Conservation (phyloP, 2,797 vertebrate genomes). For the Enteromius anoplus region DNA sequence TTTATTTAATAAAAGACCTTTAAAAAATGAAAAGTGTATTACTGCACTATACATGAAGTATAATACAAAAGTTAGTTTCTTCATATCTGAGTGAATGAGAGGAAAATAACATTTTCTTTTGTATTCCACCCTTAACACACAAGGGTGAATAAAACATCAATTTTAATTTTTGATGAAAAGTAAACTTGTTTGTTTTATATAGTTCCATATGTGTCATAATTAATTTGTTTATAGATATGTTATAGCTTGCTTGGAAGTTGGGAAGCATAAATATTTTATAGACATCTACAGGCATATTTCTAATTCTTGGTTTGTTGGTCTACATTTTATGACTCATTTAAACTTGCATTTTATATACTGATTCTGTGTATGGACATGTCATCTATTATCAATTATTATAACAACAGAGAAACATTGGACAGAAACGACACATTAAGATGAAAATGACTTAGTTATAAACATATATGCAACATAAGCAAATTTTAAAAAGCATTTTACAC, state of each 20-base stretch:
- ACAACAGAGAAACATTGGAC: neutral
- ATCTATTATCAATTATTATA: neutral
- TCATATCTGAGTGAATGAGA: neutral
- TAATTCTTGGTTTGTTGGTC: neutral
- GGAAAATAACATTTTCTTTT: neutral
- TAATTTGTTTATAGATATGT: neutral
- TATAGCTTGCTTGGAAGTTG: neutral
- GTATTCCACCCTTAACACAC: no score
- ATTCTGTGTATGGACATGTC: neutral
- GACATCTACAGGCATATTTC: neutral
- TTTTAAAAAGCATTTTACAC: no score
- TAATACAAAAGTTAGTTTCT: neutral
- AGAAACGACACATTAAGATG: neutral
- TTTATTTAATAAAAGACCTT: constrained; percentile 1
- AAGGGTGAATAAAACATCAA: no score
- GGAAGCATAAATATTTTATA: neutral
- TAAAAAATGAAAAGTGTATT: neutral
- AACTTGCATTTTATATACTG: neutral
- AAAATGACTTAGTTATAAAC: no score
- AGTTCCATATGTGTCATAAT: neutral
- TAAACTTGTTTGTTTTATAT: neutral
- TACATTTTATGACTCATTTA: neutral
- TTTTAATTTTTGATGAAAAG: neutral
- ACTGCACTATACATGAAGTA: neutral
- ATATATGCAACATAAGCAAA: no score